Evolutionary conservation across 2,888 invertebrate species (phyloP), one percentile per base, ranked within the genome.

Genomic region (Villa cingulata): DNA sequence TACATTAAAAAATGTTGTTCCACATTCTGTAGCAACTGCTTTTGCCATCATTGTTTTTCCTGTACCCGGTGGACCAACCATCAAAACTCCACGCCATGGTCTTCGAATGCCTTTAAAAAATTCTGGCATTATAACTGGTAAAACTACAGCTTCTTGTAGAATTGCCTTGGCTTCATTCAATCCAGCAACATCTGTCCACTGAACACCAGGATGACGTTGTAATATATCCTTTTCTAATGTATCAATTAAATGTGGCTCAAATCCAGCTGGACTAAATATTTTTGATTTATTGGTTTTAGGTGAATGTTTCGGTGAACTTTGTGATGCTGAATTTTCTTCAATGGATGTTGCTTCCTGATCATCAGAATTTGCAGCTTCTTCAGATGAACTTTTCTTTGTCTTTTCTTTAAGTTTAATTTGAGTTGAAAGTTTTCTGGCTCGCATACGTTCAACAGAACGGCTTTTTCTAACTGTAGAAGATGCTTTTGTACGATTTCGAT

Each of bases 21-120:
- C 79, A 63, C 88, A 90, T 65, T 91, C 89, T 0, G 88, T 89
- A 18, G 90, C 90, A 15, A 90, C 89, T 1, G 90, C 90, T 57
- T 88, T 80, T 2, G 87, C 87, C 52, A 88, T 69, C 70, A 87
- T 73, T 0, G 87, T 88, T 66, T 88, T 88, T 1, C 87, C 84
- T 0, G 84, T 85, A 34, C 84, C 84, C 0, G 83, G 81, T 0
- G 77, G 66, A 14, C 68, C 66, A 3, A 68, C 68, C 68, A 68
- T 68, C 15, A 68, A 50, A 0, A 68, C 68, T 23, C 68, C 68
- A 1, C 67, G 63, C 88, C 87, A 88, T 1, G 88, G 88, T 52
- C 87, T 72, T 32, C 88, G 74, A 51, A 88, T 87, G 32, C 84
- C 86, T 72, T 83, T 86, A 63, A 91, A 91, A 68, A 86, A 89